A percentile compares a stretch with the other conserved stretches of the same genome.
These are phyloP conservation scores for Ophion ventricosus DNA, from an alignment of 2,888 invertebrate genomes.

Conservation along the genomic window DNA sequence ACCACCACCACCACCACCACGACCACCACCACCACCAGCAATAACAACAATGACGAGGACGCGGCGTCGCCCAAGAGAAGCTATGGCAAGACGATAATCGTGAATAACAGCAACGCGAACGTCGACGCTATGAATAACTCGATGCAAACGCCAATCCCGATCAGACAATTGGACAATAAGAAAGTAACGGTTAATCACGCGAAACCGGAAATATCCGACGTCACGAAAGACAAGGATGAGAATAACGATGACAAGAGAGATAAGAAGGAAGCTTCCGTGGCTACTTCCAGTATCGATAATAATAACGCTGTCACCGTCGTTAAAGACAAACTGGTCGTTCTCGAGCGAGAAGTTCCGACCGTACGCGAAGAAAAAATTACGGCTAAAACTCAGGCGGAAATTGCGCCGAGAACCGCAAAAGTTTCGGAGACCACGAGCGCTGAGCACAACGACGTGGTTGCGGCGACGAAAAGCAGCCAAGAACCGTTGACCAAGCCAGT, in stretches of 20 bases:
- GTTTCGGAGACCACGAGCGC: slow-evolving; percentile 14
- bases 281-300: neutral
- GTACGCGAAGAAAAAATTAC: slow-evolving; percentile 31
- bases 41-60: slow-evolving; percentile 76
- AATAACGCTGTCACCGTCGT: neutral
- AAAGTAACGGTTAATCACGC: slow-evolving; percentile 39
- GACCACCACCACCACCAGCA: slow-evolving; percentile 66
- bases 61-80: slow-evolving; percentile 71
- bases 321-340: slow-evolving; percentile 45
- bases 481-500: slow-evolving; percentile 64
- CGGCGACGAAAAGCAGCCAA: slow-evolving; percentile 57
- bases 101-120: slow-evolving; percentile 29
- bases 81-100: slow-evolving; percentile 21
- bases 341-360: slow-evolving; percentile 30
- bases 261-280: slow-evolving; percentile 13
- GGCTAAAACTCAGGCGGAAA: slow-evolving; percentile 16
- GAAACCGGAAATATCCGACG: slow-evolving; percentile 27
- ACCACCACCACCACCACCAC: slow-evolving; percentile 68
- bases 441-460: slow-evolving; percentile 55
- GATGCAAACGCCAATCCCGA: neutral
- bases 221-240: slow-evolving; percentile 21
- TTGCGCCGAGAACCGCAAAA: slow-evolving; percentile 19
- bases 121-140: slow-evolving; percentile 11
- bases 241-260: slow-evolving; percentile 45
- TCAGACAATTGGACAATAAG: slow-evolving; percentile 31